A percentile compares a stretch with the other conserved stretches of the same genome.
phyloP scores from a whole-genome alignment of 2,113 vertebrate species.

The Phyllostomus discolor region DNA sequence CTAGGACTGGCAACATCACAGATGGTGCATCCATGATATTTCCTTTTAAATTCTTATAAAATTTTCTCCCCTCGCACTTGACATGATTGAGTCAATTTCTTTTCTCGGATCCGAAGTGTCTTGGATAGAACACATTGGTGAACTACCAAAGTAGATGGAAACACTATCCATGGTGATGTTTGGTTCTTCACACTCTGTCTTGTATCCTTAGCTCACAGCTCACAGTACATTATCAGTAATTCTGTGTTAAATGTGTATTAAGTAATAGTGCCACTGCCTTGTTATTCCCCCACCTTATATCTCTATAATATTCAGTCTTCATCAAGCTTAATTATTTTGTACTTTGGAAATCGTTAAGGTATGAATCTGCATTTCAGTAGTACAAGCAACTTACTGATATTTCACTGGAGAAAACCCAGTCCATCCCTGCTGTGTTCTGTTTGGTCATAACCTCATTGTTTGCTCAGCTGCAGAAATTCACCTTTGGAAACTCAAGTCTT shows the following conservation, averaged over 20 bases:
- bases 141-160: not conserved
- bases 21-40: not conserved
- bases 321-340: not conserved
- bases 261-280: not conserved
- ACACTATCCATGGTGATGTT: not conserved
- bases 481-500: conserved; percentile 11
- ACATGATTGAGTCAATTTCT: not conserved
- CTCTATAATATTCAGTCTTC: not conserved
- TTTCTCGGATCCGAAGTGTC: not conserved
- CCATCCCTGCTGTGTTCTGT: not conserved
- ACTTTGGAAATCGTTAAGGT: not conserved
- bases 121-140: not conserved
- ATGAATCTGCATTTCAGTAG: not conserved
- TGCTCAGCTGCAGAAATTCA: not conserved
- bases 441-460: not conserved
- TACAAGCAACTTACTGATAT: not conserved
- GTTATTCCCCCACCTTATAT: not conserved
- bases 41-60: not conserved
- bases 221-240: not conserved
- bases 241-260: not conserved
- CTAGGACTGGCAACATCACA: not conserved
- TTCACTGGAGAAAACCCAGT: not conserved
- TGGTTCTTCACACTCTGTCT: not conserved
- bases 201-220: not conserved
- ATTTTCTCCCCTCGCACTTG: not conserved